Evolutionary conservation across 2,797 vertebrate genomes (phyloP), one percentile per base, ranked within the genome.

Genomic region (Enteromius unitaeniatus): DNA sequence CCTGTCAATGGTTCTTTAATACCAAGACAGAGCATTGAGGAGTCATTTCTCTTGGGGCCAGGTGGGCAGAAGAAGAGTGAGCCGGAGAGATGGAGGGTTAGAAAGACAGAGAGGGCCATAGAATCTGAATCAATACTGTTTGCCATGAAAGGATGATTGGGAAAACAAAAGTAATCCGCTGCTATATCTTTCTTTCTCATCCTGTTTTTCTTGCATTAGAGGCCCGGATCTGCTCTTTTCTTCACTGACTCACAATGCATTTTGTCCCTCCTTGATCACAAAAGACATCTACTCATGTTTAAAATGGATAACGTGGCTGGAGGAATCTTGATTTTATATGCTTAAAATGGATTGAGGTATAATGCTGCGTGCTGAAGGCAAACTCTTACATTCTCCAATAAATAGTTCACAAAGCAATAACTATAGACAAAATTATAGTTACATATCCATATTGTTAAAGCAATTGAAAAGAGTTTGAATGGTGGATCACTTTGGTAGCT

Each of bases 101-200:
- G 73, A 65, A 75, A 87, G 77, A 65, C 62, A 76, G 82, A 73
- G 75, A 85, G 73, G 79, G 75, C 93, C 93, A 93, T 94, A 91
- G 92, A 93, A 91, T 94, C 95, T 93, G 93, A 94, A 95, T 95
- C 93, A 93, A 95, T 95, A 95, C 88, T 88, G 90, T 93, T 93
- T 93, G 91, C 89, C 90, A 90, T 89, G 85, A 91, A 91, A 87
- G 89, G 91, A 93, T 93, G 92, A 94, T 93, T 94, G 92, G 74
- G 92, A 93, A 94, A 94, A 94, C 92, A 94, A 94, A 95, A 92
- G 91, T 92, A 94, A 94, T 45, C 90, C 90, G 86, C 79, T 90
- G 91, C 89, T 88, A 34, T 77, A 65, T 86, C 84, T 80, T 69
- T 76, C 86, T 89, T 86, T 79, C 85, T 84, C 83, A 78, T 83